These are phyloP conservation scores for Aulostomus chinensis DNA, from an alignment of 2,797 vertebrate species.

Conservation along the genomic window DNA sequence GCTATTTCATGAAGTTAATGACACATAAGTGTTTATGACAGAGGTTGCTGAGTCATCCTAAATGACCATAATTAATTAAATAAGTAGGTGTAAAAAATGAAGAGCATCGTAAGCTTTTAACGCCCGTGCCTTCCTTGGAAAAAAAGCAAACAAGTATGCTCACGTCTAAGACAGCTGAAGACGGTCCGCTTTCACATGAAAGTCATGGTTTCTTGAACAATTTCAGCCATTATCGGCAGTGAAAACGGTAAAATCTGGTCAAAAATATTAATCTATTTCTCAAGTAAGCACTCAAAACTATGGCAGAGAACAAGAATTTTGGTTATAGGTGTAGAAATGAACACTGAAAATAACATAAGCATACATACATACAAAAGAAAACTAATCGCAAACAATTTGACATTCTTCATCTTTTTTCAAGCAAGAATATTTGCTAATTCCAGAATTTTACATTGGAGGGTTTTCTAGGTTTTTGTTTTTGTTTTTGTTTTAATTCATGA, in stretches of 20 bases:
- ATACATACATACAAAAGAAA: too few relatives aligned
- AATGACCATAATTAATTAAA: conserved; percentile 45
- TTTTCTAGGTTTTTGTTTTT: too few relatives aligned
- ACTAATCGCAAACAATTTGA: too few relatives aligned
- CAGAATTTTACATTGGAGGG: too few relatives aligned
- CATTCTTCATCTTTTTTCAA: too few relatives aligned
- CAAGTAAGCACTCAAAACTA: too few relatives aligned
- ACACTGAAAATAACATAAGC: not conserved
- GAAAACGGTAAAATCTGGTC: not conserved
- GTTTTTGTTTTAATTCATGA: too few relatives aligned
- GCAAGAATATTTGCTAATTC: too few relatives aligned
- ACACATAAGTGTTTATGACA: conserved; percentile 72
- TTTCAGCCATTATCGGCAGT: not conserved
- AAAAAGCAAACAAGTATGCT: not conserved
- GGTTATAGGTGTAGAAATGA: not conserved
- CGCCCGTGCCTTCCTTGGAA: not conserved
- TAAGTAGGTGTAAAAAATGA: conserved; percentile 53
- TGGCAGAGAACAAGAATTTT: too few relatives aligned
- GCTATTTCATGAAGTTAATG: conserved; percentile 56
- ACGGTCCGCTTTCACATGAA: not conserved
- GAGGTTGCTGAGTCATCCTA: conserved; percentile 36
- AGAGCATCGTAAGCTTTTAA: conserved; percentile 4
- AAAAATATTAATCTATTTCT: not conserved
- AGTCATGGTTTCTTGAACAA: not conserved
- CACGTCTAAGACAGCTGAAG: not conserved